Percentiles rank a stretch among this genome's conserved stretches.
Conservation (phyloP, 1,140 invertebrate genomes). For the Drosophila sp. region DNA sequence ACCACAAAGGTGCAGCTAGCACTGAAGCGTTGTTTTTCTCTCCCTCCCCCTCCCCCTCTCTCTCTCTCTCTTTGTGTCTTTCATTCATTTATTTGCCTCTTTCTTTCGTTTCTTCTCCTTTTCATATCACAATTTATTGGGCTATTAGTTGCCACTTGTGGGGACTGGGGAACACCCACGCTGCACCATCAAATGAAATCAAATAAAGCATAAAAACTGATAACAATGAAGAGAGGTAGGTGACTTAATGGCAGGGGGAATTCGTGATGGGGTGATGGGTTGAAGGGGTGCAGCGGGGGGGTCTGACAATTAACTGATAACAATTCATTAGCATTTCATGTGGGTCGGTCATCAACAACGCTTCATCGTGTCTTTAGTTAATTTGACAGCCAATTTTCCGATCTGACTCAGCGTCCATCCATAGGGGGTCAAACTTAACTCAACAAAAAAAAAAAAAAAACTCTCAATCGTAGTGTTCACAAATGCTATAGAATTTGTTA, state of each 20-base stretch:
- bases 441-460: too few relatives aligned
- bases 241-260: not conserved
- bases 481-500: not conserved
- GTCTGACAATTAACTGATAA: constrained; percentile 69
- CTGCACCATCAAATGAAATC: constrained; percentile 43
- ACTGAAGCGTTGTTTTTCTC: not conserved
- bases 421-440: constrained; percentile 19
- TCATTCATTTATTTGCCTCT: constrained; percentile 19
- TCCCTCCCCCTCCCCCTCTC: not conserved
- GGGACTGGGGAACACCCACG: constrained; percentile 62
- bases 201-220: constrained; percentile 69
- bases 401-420: constrained; percentile 14
- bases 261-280: not conserved
- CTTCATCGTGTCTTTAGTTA: constrained; percentile 64
- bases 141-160: constrained; percentile 72
- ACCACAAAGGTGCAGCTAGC: constrained; percentile 25
- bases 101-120: constrained; percentile 12
- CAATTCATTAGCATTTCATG: constrained; percentile 72
- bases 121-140: constrained; percentile 64
- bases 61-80: constrained; percentile 12
- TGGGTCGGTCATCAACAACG: constrained; percentile 37
- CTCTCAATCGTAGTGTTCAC: not conserved
- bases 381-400: constrained; percentile 68
- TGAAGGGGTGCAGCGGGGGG: not conserved
- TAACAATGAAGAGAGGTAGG: constrained; percentile 36